Conservation (phyloP, 2,113 vertebrate genomes). For the Sciurus niger region DNA sequence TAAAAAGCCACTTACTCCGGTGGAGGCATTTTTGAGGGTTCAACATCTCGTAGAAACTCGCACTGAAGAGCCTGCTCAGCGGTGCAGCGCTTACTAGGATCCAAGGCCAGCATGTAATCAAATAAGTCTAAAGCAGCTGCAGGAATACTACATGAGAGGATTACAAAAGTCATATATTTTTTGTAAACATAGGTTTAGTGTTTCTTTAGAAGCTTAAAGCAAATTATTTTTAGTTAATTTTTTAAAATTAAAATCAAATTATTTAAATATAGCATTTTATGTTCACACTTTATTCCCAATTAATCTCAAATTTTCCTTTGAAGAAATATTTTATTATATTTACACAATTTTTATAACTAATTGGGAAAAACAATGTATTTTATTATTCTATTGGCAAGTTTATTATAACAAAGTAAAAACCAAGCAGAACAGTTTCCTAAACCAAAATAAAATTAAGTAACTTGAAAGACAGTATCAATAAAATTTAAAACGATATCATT, state of each 20-base stretch:
- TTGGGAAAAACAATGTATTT: slow-evolving; percentile 26
- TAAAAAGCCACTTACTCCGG: slow-evolving; percentile 93
- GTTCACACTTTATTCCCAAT: not conserved
- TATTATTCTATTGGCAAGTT: slow-evolving; percentile 25
- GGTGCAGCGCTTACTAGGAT: slow-evolving; percentile 97
- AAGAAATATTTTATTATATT: not conserved
- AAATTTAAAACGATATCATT: not conserved
- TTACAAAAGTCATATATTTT: slow-evolving; percentile 62
- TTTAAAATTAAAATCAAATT: not conserved
- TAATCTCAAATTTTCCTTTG: slow-evolving; percentile 27
- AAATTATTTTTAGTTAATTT: not conserved
- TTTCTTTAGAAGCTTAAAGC: slow-evolving; percentile 44
- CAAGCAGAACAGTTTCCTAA: not conserved
- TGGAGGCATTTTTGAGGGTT: slow-evolving; percentile 98
- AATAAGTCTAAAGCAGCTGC: slow-evolving; percentile 96
- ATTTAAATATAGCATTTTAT: slow-evolving; percentile 42
- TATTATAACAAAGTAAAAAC: slow-evolving; percentile 33
- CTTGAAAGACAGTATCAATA: not conserved
- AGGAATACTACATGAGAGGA: slow-evolving; percentile 92
- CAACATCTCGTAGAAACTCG: slow-evolving; percentile 97
- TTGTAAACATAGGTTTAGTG: not conserved
- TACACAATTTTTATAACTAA: not conserved
- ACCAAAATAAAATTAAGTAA: slow-evolving; percentile 58
- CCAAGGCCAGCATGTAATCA: slow-evolving; percentile 98
- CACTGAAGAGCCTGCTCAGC: slow-evolving; percentile 97